Evolutionary conservation across 1,140 invertebrate species (phyloP).

Genomic region (Argopecten irradians): DNA sequence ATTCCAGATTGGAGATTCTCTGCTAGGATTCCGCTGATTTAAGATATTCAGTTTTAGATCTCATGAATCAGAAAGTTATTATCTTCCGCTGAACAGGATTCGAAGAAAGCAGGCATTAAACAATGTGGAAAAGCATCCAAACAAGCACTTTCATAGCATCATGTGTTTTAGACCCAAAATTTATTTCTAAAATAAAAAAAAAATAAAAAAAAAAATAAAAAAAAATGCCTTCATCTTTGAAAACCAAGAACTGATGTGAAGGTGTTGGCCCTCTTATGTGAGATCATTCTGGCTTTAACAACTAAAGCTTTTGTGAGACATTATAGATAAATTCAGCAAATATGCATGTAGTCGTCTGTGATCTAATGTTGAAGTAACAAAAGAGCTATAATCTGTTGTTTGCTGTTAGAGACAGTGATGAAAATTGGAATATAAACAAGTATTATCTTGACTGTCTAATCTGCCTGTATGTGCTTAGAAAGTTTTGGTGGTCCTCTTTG

Average conservation of each 20-base stretch:
- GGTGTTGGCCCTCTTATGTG: neutral
- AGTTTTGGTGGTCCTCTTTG: constrained; percentile 6
- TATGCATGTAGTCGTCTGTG: neutral
- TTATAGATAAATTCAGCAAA: neutral
- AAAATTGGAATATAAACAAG: constrained; percentile 23
- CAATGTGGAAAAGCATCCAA: neutral
- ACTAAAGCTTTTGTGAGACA: neutral
- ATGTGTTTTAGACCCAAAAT: neutral
- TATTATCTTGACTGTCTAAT: neutral
- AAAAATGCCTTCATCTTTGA: no score
- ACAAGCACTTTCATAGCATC: neutral
- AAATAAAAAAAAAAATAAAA: no score
- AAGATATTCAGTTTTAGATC: neutral
- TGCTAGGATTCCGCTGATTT: neutral
- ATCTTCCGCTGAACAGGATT: neutral
- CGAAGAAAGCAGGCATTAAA: neutral
- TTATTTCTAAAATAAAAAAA: neutral
- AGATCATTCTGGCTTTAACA: neutral
- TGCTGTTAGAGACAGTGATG: neutral
- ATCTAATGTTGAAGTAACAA: neutral
- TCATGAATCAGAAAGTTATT: neutral
- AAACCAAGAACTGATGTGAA: neutral
- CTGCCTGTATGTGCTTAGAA: neutral
- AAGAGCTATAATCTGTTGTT: neutral
- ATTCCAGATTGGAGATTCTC: neutral